Evolutionary conservation across 2,888 invertebrate species (phyloP), one percentile per base, ranked within the genome.

Genomic region (Ormyrus pomaceus): DNA sequence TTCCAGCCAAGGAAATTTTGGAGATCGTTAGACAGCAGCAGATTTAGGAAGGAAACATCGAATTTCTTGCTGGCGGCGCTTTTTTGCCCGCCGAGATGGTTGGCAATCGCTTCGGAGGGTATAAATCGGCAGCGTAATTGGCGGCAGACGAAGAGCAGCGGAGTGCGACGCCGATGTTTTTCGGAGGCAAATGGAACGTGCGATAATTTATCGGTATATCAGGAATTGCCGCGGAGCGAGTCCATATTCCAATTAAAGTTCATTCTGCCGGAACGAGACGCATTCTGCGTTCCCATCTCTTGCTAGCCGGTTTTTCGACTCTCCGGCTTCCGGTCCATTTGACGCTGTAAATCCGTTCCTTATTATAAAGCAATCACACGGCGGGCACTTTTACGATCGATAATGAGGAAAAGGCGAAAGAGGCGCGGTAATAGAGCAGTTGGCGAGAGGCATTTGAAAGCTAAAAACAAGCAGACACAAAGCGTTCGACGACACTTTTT

Each of bases 211-310:
- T 89, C 87, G 87, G 87, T 85, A 87, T 88, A 89, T 88, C 87
- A 88, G 86, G 87, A 89, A 89, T 88, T 85, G 87, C 87, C 87
- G 34, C 34, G 88, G 88, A 89, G 87, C 87, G 87, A 86, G 87
- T 89, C 89, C 89, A 89, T 89, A 89, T 89, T 90, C 89, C 90
- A 90, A 89, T 90, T 90, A 90, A 89, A 90, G 89, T 88, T 90
- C 88, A 88, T 88, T 87, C 90, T 89, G 85, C 86, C 87, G 89
- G 87, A 89, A 89, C 87, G 82, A 58, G 69, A 82, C 82, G 84
- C 83, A 83, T 71, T 81, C 81, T 73, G 80, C 79, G 53, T 77
- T 81, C 62, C 77, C 77, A 62, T 79, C 79, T 79, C 83, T 69
- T 66, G 55, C 86, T 84, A 84, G 84, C 84, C 85, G 84, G 85